Conservation (phyloP, 2,888 invertebrate species). For the Nudaria mundana region DNA sequence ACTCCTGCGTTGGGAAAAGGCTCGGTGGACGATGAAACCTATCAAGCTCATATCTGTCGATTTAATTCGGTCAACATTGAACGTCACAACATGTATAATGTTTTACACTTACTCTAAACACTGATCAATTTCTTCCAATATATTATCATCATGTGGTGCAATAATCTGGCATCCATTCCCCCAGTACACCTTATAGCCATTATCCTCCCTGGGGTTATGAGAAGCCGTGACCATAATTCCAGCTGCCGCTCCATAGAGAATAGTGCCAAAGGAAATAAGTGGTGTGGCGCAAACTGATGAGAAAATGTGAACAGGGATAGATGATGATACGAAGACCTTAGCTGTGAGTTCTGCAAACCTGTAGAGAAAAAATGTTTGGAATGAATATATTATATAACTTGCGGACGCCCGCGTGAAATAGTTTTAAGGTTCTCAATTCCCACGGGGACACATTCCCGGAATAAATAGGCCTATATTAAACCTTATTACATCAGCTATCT, state of each 20-base stretch:
- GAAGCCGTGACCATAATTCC: slow-evolving; percentile 98
- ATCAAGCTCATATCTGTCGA: too few species aligned
- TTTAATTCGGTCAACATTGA: too few species aligned
- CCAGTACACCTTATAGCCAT: slow-evolving; percentile 99
- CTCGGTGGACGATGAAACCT: too few species aligned
- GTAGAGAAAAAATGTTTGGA: slow-evolving; percentile 8
- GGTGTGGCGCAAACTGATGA: slow-evolving; percentile 94
- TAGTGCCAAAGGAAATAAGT: slow-evolving; percentile 93
- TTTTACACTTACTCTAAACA: slow-evolving; percentile 84
- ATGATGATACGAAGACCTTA: slow-evolving; percentile 88
- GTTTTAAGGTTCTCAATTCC: too few species aligned
- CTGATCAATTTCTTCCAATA: slow-evolving; percentile 88
- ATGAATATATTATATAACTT: background rate
- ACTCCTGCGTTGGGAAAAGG: too few species aligned
- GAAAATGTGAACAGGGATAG: slow-evolving; percentile 91
- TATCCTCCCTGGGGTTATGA: slow-evolving; percentile 97
- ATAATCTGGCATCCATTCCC: slow-evolving; percentile 97
- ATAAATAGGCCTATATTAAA: too few species aligned
- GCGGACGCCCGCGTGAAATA: too few species aligned
- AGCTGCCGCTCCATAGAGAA: slow-evolving; percentile 86
- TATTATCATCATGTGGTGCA: slow-evolving; percentile 93
- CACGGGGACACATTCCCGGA: too few species aligned
- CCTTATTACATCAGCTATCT: too few species aligned
- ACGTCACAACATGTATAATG: too few species aligned
- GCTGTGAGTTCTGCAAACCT: slow-evolving; percentile 96